phyloP scores from a whole-genome alignment of 2,113 vertebrate species.

The Dasypus novemcinctus region DNA sequence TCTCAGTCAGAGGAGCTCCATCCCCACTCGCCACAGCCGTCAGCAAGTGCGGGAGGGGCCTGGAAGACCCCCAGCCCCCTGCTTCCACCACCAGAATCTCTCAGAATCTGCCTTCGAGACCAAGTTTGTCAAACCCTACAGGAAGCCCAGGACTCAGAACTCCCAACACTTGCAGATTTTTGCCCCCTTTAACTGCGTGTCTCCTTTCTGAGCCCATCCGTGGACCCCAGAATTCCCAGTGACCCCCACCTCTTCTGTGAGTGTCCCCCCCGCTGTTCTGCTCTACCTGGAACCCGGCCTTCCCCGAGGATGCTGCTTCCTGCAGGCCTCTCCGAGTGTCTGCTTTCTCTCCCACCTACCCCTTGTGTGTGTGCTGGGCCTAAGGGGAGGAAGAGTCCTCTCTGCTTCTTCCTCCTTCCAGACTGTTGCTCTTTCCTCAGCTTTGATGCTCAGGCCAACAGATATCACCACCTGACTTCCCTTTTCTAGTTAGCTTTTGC shows the following conservation, averaged over 20 bases:
- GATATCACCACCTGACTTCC: neutral
- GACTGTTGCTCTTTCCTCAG: neutral
- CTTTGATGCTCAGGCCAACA: neutral
- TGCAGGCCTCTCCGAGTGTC: neutral
- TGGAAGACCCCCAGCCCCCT: neutral
- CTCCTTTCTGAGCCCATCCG: neutral
- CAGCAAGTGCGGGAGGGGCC: neutral
- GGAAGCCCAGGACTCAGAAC: neutral
- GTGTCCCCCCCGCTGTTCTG: too few relatives aligned
- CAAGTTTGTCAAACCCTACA: neutral
- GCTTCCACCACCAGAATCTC: too few relatives aligned
- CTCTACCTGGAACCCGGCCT: neutral
- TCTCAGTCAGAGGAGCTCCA: neutral
- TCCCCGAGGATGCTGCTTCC: neutral
- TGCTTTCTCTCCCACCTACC: neutral
- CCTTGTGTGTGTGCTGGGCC: neutral
- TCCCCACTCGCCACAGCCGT: rapidly evolving
- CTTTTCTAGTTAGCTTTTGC: neutral
- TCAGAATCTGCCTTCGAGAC: neutral
- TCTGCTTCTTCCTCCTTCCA: neutral
- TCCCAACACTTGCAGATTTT: neutral
- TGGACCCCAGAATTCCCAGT: neutral
- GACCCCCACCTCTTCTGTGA: too few relatives aligned
- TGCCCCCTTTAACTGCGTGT: neutral
- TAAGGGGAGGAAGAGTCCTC: neutral